Evolutionary conservation across 2,797 vertebrate genomes (phyloP).

Genomic region (Jordanella pulchra): DNA sequence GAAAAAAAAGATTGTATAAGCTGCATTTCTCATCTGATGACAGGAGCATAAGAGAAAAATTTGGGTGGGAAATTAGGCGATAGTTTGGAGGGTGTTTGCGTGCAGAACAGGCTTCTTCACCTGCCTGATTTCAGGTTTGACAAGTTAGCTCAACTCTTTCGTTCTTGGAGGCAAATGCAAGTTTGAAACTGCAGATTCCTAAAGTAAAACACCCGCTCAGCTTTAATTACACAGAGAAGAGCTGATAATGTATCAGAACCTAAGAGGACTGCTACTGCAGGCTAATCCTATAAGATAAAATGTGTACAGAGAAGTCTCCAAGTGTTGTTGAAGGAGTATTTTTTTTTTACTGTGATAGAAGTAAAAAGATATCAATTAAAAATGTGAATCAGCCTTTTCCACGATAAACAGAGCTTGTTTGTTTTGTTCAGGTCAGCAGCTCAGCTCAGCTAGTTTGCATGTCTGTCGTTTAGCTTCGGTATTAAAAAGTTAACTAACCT

Average conservation of each 20-base stretch:
- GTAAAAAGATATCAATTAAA: not conserved
- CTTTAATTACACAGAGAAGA: constrained; percentile 14
- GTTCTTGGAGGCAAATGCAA: constrained; percentile 22
- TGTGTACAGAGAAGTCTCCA: not conserved
- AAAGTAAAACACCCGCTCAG: constrained; percentile 12
- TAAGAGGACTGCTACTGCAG: not conserved
- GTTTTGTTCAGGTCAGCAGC: not conserved
- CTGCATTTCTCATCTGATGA: constrained; percentile 8
- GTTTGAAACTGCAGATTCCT: constrained; percentile 39
- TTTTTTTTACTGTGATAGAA: not conserved
- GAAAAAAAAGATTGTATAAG: not conserved
- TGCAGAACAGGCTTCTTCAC: constrained; percentile 13
- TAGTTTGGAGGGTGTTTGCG: constrained; percentile 8
- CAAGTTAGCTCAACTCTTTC: constrained; percentile 41
- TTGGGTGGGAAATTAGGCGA: constrained; percentile 8
- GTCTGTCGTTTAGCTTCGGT: constrained; percentile 4
- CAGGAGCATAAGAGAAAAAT: not conserved
- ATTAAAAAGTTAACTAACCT: constrained; percentile 12
- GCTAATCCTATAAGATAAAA: not conserved
- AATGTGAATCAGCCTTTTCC: not conserved
- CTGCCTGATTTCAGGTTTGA: constrained; percentile 63
- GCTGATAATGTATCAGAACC: not conserved
- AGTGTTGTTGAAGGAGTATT: not conserved
- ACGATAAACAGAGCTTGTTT: constrained; percentile 20
- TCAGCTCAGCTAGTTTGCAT: constrained; percentile 23